These are phyloP conservation scores for Halesus radiatus DNA, from an alignment of 1,140 invertebrate species.

Conservation along the genomic window DNA sequence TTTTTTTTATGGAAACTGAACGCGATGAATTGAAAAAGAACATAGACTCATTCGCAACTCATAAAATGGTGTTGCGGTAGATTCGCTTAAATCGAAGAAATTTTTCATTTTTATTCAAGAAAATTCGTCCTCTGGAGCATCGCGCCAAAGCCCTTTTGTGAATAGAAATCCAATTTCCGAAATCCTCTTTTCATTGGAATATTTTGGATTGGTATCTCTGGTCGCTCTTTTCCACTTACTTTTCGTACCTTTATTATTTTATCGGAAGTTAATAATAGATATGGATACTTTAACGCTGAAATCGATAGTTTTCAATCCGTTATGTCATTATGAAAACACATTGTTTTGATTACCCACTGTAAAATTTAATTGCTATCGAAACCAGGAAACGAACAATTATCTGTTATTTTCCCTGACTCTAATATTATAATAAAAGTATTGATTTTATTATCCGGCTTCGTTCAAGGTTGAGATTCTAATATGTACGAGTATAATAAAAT, in stretches of 20 bases:
- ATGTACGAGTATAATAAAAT: no score
- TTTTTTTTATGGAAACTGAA: neutral
- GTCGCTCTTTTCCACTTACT: neutral
- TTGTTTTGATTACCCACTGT: no score
- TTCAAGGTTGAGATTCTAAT: no score
- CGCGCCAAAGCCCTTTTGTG: constrained; percentile 29
- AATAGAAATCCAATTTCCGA: constrained; percentile 40
- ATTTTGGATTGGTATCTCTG: constrained; percentile 31
- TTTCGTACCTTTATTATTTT: constrained; percentile 6
- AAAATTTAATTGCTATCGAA: no score
- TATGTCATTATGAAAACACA: no score
- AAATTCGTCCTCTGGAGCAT: constrained; percentile 33
- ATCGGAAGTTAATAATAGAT: no score
- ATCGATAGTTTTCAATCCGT: no score
- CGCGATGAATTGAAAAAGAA: constrained; percentile 18
- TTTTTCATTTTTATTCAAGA: constrained; percentile 43
- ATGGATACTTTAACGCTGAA: no score
- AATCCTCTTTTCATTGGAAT: constrained; percentile 45
- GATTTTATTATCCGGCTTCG: no score
- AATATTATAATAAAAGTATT: no score
- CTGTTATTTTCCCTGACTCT: no score
- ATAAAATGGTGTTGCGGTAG: constrained; percentile 25
- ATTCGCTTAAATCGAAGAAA: constrained; percentile 28
- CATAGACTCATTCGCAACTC: constrained; percentile 16
- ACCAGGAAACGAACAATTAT: no score